A percentile compares a stretch with the other conserved stretches of the same genome.
phyloP scores from a whole-genome alignment of 1,140 invertebrate genomes.

The Brachionus plicatilis region DNA sequence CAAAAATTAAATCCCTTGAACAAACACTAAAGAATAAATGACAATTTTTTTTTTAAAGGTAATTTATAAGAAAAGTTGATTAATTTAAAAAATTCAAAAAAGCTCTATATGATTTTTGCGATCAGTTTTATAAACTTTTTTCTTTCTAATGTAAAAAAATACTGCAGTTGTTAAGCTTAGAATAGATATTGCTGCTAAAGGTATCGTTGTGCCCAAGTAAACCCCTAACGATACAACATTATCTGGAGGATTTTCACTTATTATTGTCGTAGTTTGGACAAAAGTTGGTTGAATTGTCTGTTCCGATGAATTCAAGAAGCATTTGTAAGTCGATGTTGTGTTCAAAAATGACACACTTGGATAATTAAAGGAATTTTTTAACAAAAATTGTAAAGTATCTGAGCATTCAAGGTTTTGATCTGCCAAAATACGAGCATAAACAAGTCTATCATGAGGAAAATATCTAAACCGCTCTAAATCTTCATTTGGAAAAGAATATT shows the following conservation, averaged over 20 bases:
- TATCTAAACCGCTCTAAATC: background rate
- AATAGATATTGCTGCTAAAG: background rate
- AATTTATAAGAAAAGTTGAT: too few relatives aligned
- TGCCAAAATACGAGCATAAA: constrained; percentile 2
- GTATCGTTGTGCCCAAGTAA: background rate
- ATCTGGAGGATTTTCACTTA: background rate
- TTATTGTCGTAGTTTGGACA: background rate
- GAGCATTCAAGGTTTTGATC: background rate
- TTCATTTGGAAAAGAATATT: background rate
- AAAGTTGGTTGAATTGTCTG: background rate
- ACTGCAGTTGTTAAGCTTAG: background rate
- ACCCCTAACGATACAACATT: background rate
- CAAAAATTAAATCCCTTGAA: too few relatives aligned
- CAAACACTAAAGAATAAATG: too few relatives aligned
- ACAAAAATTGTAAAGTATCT: background rate
- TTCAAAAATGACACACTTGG: background rate
- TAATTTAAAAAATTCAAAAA: background rate
- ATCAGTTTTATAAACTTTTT: background rate
- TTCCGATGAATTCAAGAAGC: background rate
- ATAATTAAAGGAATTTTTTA: constrained; percentile 18
- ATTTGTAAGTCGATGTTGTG: constrained; percentile 1
- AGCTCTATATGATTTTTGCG: background rate
- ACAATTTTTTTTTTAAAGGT: too few relatives aligned
- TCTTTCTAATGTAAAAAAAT: background rate
- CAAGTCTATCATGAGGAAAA: constrained; percentile 14